Evolutionary conservation across 2,888 invertebrate species (phyloP).

Genomic region (Leucophora obtusa): DNA sequence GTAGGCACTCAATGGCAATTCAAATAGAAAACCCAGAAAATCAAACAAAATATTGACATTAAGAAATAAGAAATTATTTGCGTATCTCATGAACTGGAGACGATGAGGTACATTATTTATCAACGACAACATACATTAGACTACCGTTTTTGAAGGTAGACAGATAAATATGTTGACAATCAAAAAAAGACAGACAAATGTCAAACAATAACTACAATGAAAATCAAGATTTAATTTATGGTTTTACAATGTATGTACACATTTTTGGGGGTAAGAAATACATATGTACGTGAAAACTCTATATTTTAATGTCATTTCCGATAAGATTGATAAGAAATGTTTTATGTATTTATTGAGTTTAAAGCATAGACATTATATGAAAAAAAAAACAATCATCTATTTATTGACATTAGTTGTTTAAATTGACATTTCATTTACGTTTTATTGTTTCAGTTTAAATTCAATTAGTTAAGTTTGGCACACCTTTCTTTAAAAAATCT

Average conservation of each 20-base stretch:
- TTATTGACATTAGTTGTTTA: neutral
- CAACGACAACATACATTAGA: conserved; percentile 9
- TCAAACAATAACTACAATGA: conserved; percentile 48
- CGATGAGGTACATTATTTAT: conserved; percentile 15
- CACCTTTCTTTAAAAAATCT: conserved; percentile 25
- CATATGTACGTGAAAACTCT: neutral
- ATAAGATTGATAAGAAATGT: conserved; percentile 50
- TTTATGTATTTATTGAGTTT: conserved; percentile 12
- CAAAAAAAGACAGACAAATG: conserved; percentile 30
- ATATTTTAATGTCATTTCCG: conserved; percentile 13
- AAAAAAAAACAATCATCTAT: neutral
- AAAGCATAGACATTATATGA: neutral
- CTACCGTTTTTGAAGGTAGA: conserved; percentile 5
- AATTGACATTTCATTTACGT: neutral
- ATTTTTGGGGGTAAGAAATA: conserved; percentile 4
- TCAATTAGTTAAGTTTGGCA: conserved; percentile 32
- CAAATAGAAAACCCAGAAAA: conserved; percentile 20
- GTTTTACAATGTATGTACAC: no score
- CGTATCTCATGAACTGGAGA: conserved; percentile 40
- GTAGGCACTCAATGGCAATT: neutral
- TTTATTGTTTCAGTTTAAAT: neutral
- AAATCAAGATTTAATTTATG: conserved; percentile 28
- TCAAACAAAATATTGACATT: conserved; percentile 29
- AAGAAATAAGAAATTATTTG: conserved; percentile 48
- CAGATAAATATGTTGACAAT: conserved; percentile 16